A percentile compares a stretch with the other conserved stretches of the same genome.
phyloP scores from a whole-genome alignment of 2,888 invertebrate species.

The Dolomedes plantarius region DNA sequence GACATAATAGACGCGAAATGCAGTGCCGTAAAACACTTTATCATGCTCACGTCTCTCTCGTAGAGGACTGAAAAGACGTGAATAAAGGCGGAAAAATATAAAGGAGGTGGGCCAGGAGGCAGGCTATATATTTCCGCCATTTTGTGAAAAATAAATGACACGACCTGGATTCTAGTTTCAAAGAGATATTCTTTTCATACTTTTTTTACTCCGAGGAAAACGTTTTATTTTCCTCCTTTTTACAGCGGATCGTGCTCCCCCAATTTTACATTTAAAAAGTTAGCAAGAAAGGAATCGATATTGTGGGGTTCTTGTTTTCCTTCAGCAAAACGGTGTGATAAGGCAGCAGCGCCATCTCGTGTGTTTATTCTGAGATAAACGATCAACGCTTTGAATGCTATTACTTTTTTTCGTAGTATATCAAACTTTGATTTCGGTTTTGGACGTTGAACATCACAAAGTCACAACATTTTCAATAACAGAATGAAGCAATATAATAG shows the following conservation, averaged over 20 bases:
- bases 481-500: too few species aligned
- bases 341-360: background rate
- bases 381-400: too few species aligned
- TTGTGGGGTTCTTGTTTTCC: background rate
- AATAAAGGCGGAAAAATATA: constrained; percentile 42
- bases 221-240: constrained; percentile 54
- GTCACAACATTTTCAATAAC: too few species aligned
- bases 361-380: too few species aligned
- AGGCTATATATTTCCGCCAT: constrained; percentile 60
- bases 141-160: constrained; percentile 67
- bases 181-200: constrained; percentile 22
- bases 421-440: too few species aligned
- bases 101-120: constrained; percentile 31
- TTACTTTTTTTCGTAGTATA: too few species aligned
- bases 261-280: constrained; percentile 39
- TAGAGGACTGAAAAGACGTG: constrained; percentile 34
- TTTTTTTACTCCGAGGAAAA: constrained; percentile 23
- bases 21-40: constrained; percentile 36
- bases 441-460: too few species aligned
- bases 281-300: background rate
- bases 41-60: constrained; percentile 44
- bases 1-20: constrained; percentile 33
- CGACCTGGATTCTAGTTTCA: constrained; percentile 66
- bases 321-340: background rate
- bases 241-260: constrained; percentile 33